Base-by-base conservation (phyloP, 2,113 vertebrate genomes). In the Ophthalmolycus amberensis region DNA sequence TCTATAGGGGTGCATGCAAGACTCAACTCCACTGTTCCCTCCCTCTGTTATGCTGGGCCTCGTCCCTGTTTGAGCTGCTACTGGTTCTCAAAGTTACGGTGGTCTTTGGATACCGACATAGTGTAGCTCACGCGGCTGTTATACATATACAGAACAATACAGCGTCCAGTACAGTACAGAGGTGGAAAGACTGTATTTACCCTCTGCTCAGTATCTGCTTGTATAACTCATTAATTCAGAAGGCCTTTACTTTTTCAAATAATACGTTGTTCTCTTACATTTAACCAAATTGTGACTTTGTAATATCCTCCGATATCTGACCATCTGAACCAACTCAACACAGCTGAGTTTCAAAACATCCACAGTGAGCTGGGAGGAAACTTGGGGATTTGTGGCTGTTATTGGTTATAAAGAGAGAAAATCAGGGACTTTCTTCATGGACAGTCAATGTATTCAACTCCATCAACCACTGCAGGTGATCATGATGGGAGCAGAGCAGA, bases 401-500 rank as follows among this genome's bases (percentile, higher is more conserved):
- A 50, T 50, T 50, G 56, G 56, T 58, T 27, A 27, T 58, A 18
- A 50, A 20, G 2, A 50, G n/a, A 58, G n/a, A 27, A 54, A 27
- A 27, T 58, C 56, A 27, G 56, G 25, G 12, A 29, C 56, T 58
- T 50, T 15, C 50, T 4, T 56, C 18, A 42, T 54, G 16, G 5
- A 22, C 62, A 58, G 22, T 5, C 15, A 54, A 14, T 46, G 54
- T 63, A 22, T 67, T 67, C 5, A 32, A 10, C 46, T 77, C 62
- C 3, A 44, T 80, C 3, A 34, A 44, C 62, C 27, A 4, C 56
- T 80, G 40, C 71, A 95, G 95, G 95, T 95, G 68, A 95, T 95
- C 5, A 66, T 94, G 75, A 94, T 94, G 93, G 94, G 94, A 7
- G 94, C 93, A 2, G 90, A 93, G 70, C 94, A 95, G 85, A 95